Evolutionary conservation across 1,140 invertebrate genomes (phyloP), one percentile per base, ranked within the genome.

Genomic region (Neoseiulus cucumeris): DNA sequence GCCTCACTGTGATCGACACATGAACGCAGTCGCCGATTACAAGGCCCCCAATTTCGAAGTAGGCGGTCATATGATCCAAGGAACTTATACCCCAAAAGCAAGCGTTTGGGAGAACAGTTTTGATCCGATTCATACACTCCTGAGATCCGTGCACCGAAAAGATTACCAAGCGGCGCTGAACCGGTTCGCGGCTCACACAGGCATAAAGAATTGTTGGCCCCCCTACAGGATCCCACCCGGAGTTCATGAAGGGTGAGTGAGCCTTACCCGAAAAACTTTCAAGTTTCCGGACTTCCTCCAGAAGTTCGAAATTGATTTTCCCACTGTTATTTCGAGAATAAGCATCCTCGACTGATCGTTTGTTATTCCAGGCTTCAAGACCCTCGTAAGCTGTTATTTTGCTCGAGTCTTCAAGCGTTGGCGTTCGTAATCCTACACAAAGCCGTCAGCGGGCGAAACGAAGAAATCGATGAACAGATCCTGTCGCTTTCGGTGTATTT

Each of bases 101-200:
- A 78, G 81, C 25, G 86, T 96, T 25, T 97, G 92, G 92, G 84
- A 91, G 72, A 80, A 84, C 65, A 82, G 91, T 70, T 98, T 91
- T 74, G 90, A 97, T 79, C 93, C 93, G 1, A 81, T 98, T 51
- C 89, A 94, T 75, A 87, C 94, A 5, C 77, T 92, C 22, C 76
- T 94, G 1, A 78, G 93, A 72, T 89, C 90, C 28, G 87, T 95
- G 1, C 90, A 96, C 76, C 78, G 89, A 42, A 81, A 85, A 71
- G 92, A 98, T 74, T 94, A 92, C 74, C 92, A 96, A 77, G 83
- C 85, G 18, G 90, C 91, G 2, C 84, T 96, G 82, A 91, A 97
- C 76, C 79, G 91, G 71, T 83, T 79, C 70, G 75, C 76, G 33
- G 51, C 51, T 25, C 51, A 59, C 51, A 59, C 51, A 2, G 51